These are phyloP conservation scores for Apus apus DNA, from an alignment of 2,113 vertebrate genomes.

Conservation along the genomic window DNA sequence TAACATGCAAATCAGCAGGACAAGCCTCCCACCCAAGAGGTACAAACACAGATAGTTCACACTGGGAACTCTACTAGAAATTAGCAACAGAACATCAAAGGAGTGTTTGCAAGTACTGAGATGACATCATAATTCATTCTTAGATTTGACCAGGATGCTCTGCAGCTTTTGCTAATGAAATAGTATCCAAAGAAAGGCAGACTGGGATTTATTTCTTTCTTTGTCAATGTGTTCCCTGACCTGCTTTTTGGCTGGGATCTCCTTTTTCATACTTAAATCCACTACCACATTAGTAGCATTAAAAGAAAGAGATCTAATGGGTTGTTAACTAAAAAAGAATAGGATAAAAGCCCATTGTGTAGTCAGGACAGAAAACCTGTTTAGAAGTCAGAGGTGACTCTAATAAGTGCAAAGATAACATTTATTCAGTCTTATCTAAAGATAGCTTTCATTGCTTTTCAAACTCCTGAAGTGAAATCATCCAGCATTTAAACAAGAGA, in stretches of 20 bases:
- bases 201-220: not conserved
- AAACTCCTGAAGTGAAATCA: not conserved
- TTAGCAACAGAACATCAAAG: not conserved
- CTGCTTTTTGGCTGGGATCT: not conserved
- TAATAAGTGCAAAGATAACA: not conserved
- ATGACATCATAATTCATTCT: not conserved
- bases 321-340: not conserved
- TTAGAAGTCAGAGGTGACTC: not conserved
- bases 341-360: not conserved
- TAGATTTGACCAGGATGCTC: not conserved
- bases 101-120: not conserved
- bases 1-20: not conserved
- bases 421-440: not conserved
- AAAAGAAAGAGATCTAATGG: not conserved
- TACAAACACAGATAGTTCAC: not conserved
- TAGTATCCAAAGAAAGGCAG: not conserved
- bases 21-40: not conserved
- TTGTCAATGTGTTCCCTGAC: not conserved
- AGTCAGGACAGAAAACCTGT: not conserved
- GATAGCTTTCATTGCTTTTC: not conserved
- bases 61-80: not conserved
- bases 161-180: slow-evolving; percentile 1
- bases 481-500: not conserved
- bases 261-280: slow-evolving; percentile 12
- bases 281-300: not conserved